Percentiles rank a stretch among this genome's conserved stretches.
Evolutionary conservation across 2,888 invertebrate species (phyloP).

Genomic region (Chaetogeoica ovagalla): DNA sequence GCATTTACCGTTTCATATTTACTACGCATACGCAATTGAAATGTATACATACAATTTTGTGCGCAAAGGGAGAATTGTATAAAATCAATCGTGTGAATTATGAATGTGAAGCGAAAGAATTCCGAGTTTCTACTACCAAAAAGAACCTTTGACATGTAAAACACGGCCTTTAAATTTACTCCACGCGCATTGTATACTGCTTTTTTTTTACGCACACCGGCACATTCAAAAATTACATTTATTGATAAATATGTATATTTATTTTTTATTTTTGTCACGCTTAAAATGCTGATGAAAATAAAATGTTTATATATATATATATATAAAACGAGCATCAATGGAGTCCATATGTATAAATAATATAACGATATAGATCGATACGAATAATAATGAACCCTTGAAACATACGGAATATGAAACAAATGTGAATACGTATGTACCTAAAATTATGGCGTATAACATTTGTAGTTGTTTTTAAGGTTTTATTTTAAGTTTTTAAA

Average conservation of each 20-base stretch:
- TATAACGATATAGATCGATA: too few relatives aligned
- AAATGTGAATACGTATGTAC: too few relatives aligned
- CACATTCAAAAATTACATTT: slow-evolving; percentile 5
- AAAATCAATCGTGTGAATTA: slow-evolving; percentile 43
- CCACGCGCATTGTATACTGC: not conserved
- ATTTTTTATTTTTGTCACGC: not conserved
- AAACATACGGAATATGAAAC: too few relatives aligned
- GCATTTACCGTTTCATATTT: too few relatives aligned
- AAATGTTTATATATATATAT: too few relatives aligned
- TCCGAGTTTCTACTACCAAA: not conserved
- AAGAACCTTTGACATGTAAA: slow-evolving; percentile 42
- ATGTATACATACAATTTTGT: not conserved
- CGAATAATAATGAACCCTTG: too few relatives aligned
- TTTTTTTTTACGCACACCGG: not conserved
- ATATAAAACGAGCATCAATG: too few relatives aligned
- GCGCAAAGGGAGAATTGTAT: not conserved
- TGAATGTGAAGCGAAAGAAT: slow-evolving; percentile 12
- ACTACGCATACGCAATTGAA: not conserved
- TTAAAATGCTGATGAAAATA: too few relatives aligned
- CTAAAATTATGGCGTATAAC: too few relatives aligned
- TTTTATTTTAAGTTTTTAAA: too few relatives aligned
- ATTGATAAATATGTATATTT: not conserved
- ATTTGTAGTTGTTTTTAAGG: too few relatives aligned
- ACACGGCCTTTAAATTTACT: slow-evolving; percentile 25
- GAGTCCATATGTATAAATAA: too few relatives aligned